A percentile compares a stretch with the other conserved stretches of the same genome.
Evolutionary conservation across 2,797 vertebrate species (phyloP).

Genomic region (Clarias fuscus): DNA sequence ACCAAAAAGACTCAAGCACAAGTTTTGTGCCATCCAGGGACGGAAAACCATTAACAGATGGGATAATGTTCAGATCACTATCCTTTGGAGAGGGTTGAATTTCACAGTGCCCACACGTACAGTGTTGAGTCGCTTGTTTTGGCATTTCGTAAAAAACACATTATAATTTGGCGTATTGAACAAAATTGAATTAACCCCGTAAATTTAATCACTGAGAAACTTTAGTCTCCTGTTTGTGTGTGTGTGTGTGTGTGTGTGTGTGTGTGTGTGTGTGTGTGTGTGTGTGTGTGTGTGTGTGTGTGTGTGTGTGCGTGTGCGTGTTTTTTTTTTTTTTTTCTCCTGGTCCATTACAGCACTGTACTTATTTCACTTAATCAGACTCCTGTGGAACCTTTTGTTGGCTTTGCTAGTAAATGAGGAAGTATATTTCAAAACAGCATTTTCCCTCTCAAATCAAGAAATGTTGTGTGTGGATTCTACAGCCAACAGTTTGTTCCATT

Average conservation of each 20-base stretch:
- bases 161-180: too few relatives aligned
- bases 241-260: not conserved
- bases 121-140: constrained; percentile 14
- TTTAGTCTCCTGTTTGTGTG: not conserved
- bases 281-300: not conserved
- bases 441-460: not conserved
- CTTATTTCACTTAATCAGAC: not conserved
- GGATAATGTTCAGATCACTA: constrained; percentile 35
- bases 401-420: not conserved
- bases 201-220: not conserved
- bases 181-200: not conserved
- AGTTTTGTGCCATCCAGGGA: constrained; percentile 29
- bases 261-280: too few relatives aligned
- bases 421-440: not conserved
- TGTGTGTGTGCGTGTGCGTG: too few relatives aligned
- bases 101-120: constrained; percentile 2
- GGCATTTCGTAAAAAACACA: constrained; percentile 13
- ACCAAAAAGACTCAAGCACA: constrained; percentile 2
- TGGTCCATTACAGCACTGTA: too few relatives aligned
- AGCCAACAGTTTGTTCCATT: not conserved
- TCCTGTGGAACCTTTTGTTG: not conserved
- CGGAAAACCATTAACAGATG: constrained; percentile 43
- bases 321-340: too few relatives aligned
- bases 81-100: not conserved
- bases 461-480: not conserved